Conservation (phyloP, 2,888 invertebrate species). For the Ptychoptera contaminata region DNA sequence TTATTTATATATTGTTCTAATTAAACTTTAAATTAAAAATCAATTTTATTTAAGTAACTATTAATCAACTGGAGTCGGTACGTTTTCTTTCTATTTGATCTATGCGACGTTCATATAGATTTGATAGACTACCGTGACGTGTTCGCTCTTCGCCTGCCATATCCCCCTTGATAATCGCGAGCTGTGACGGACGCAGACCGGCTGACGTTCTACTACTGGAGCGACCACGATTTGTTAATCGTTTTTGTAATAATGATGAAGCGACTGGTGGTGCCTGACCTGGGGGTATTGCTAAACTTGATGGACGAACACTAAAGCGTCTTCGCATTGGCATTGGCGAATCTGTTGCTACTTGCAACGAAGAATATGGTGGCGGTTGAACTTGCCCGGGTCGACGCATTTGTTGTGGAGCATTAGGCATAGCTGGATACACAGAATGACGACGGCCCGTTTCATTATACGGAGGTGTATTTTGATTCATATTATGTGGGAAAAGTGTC, state of each 20-base stretch:
- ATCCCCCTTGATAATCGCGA: constrained; percentile 14
- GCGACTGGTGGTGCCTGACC: constrained; percentile 21
- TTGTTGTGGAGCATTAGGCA: not conserved
- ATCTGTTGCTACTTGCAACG: constrained; percentile 1
- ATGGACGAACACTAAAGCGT: constrained; percentile 16
- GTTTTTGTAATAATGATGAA: constrained; percentile 24
- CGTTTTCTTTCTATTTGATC: not conserved
- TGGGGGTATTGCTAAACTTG: constrained; percentile 26
- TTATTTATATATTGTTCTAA: too few species aligned
- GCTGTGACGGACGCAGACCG: constrained; percentile 23
- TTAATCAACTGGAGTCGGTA: not conserved
- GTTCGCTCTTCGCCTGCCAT: constrained; percentile 13
- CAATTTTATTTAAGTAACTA: too few species aligned
- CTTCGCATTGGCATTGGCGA: constrained; percentile 3
- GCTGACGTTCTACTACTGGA: constrained; percentile 23
- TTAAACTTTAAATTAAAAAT: too few species aligned
- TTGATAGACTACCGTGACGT: constrained; percentile 5
- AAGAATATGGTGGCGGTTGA: constrained; percentile 8
- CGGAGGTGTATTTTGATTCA: constrained; percentile 5
- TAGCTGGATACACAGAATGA: constrained; percentile 15
- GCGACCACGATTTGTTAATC: constrained; percentile 26
- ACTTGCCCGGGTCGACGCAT: not conserved
- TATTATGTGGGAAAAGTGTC: constrained; percentile 31
- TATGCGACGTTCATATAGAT: constrained; percentile 1
- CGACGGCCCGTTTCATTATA: constrained; percentile 11